Evolutionary conservation across 2,888 invertebrate species (phyloP), one percentile per base, ranked within the genome.

Genomic region (Myathropa florea): DNA sequence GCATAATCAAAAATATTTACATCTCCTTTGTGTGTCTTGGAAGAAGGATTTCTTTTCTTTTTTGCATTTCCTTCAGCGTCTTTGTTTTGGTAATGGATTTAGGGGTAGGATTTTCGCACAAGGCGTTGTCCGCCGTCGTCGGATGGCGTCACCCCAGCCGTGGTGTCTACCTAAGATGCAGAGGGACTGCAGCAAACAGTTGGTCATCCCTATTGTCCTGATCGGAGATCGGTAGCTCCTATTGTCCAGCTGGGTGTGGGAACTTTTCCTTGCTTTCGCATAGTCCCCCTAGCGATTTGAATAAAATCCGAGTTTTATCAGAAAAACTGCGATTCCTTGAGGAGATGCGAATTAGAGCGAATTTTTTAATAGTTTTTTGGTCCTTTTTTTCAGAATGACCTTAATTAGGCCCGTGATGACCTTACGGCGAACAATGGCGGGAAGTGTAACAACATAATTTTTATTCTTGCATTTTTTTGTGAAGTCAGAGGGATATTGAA

Each of bases 1-100:
- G 86, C 61, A 78, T 86, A 86, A 86, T 86, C 86, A 86, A 86
- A 86, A 86, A 79, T 86, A 83, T 86, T 86, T 86, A 86, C 82
- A 85, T 71, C 57, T 65, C 30, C 53, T 21, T n/a, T 36, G 68
- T 33, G 9, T 18, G 57, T 59, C 61, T 64, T 67, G 2, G 33
- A 67, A 86, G 77, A 77, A 86, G 76, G 81, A 77, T 77, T 46
- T 46, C 46, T 46, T 46, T 26, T 23, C 23, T 3, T 61, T 84
- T 86, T 86, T 82, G 86, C 86, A 86, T 86, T 82, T 73, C 72
- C 85, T 63, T 73, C 24, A 10, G 61, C 21, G 33, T 30, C 75
- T 75, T 86, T 82, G 82, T 79, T 75, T 83, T 67, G 70, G 28
- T 86, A 86, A 86, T 86, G 28, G 86, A 83, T 71, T 86, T 86